Evolutionary conservation across 2,888 invertebrate species (phyloP).

Genomic region (Panorpa germanica): DNA sequence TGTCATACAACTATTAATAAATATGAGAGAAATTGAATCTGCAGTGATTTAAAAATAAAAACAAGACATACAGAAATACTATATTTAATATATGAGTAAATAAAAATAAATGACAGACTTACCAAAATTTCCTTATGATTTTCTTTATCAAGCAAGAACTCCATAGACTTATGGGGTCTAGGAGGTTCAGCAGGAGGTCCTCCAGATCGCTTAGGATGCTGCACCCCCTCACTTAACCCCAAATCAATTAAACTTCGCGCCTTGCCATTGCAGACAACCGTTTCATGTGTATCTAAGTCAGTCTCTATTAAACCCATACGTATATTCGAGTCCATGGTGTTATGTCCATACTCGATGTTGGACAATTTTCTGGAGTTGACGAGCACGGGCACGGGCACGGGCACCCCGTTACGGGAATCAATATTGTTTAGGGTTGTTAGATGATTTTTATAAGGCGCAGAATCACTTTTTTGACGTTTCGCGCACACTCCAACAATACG

Average conservation of each 20-base stretch:
- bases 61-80: conserved; percentile 6
- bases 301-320: conserved; percentile 75
- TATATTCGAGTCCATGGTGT: conserved; percentile 31
- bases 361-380: too few species aligned
- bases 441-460: conserved; percentile 13
- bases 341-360: conserved; percentile 14
- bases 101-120: conserved; percentile 23
- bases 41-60: conserved; percentile 9
- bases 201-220: conserved; percentile 19
- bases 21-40: too few species aligned
- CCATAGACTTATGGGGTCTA: conserved; percentile 78
- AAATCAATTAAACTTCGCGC: conserved; percentile 49
- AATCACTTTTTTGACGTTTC: conserved; percentile 16
- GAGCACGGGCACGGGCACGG: conserved; percentile 13
- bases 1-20: too few species aligned
- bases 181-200: conserved; percentile 24
- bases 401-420: conserved; percentile 4
- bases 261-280: conserved; percentile 36
- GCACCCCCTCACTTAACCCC: conserved; percentile 21
- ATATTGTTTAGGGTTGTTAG: conserved; percentile 7
- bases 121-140: conserved; percentile 76
- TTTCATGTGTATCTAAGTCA: conserved; percentile 65
- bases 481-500: conserved; percentile 29
- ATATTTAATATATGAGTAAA: too few species aligned
- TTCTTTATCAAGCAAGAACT: conserved; percentile 85